Evolutionary conservation across 2,113 vertebrate genomes (phyloP), one percentile per base, ranked within the genome.

Genomic region (Tragulus kanchil): DNA sequence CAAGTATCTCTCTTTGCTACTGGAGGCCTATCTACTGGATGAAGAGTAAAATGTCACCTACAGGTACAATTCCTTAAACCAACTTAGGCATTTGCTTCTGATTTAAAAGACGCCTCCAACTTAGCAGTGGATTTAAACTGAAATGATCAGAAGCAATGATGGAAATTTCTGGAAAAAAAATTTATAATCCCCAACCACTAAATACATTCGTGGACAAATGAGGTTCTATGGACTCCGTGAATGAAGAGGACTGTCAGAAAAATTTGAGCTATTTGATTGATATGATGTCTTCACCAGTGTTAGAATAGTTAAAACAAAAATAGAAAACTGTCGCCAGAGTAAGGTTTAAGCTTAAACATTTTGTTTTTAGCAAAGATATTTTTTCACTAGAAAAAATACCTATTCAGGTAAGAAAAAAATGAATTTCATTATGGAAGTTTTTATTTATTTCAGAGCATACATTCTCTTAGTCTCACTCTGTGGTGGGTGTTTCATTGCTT

Each of bases 301-400:
- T 62, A 17, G 61, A 94, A 8, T 31, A 42, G 86, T 96, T 92
- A 88, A 88, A 85, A 95, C 19, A 31, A 96, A 97, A 85, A 50
- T 3, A 89, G 28, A 93, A 88, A 88, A 56, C 5, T 86, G 82
- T 71, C 78, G 95, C 96, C 95, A 85, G 85, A 17, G 19, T 89
- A 5, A 88, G 61, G 10, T 96, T 25, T 83, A 62, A 42, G n/a
- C 6, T 15, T 91, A 77, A 96, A 50, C 8, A 89, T 95, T 61
- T 96, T 95, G 28, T 88, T 97, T 96, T 94, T 45, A 75, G 15
- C 5, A 73, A 94, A 78, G 45, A 28, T 21, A 94, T 4, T 98
- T 93, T 97, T 89, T 97, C 79, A 88, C 28, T 59, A 67, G 75
- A 4, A 93, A 94, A 89, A 59, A 1, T 12, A 56, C 93, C 58